These are phyloP conservation scores for Microtus richardsoni DNA, from an alignment of 2,113 vertebrate species.

Conservation along the genomic window DNA sequence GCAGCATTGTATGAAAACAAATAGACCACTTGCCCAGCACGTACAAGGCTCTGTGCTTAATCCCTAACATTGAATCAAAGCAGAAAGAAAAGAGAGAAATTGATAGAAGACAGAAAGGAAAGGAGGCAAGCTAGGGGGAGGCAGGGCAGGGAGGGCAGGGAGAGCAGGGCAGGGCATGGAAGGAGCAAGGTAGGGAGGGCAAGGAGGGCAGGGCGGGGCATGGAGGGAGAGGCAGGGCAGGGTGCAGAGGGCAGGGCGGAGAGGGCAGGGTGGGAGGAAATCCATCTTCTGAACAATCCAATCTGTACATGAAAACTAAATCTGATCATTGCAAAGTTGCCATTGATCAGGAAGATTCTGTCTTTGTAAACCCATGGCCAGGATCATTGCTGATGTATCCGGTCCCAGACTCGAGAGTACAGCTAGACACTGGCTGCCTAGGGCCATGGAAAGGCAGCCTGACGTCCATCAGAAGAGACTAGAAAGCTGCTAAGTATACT, in stretches of 20 bases:
- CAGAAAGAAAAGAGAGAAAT: neutral
- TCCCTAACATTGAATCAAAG: neutral
- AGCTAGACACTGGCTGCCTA: conserved; percentile 89
- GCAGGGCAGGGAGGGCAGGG: neutral
- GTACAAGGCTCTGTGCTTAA: neutral
- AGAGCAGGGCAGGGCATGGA: neutral
- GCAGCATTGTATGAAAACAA: neutral
- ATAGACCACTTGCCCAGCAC: neutral
- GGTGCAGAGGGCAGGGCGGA: neutral
- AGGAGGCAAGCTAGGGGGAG: neutral
- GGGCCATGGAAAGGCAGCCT: conserved; percentile 86
- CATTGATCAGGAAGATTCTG: conserved; percentile 86
- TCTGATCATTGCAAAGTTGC: conserved; percentile 87
- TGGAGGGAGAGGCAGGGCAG: neutral
- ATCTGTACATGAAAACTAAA: conserved; percentile 88
- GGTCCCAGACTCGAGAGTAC: conserved; percentile 88
- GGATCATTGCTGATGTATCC: conserved; percentile 88
- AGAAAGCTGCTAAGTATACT: conserved; percentile 83
- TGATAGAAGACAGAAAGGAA: neutral
- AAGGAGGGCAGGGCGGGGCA: too few relatives aligned
- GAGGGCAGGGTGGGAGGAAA: neutral
- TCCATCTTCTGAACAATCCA: conserved; percentile 88
- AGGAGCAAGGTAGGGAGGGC: too few relatives aligned
- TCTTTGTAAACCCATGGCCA: conserved; percentile 89
- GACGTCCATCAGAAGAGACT: conserved; percentile 88